Evolutionary conservation across 2,888 invertebrate species (phyloP).

Genomic region (Andrena bucephala): DNA sequence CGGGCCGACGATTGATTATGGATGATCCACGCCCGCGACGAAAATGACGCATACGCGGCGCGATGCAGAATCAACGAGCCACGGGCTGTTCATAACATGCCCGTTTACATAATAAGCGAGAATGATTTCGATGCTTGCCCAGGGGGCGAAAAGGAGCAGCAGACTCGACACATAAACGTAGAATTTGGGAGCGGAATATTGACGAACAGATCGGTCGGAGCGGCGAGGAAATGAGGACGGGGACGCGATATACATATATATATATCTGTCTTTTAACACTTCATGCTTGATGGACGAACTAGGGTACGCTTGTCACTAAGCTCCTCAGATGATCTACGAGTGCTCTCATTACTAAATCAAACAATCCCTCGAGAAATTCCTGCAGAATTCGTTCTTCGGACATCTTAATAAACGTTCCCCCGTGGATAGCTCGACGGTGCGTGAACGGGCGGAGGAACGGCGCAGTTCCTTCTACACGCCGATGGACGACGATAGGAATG

Average conservation of each 20-base stretch:
- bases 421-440: slow-evolving; percentile 2
- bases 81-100: slow-evolving; percentile 17
- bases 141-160: background rate
- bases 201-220: background rate
- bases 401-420: slow-evolving; percentile 11
- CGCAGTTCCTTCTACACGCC: slow-evolving; percentile 4
- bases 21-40: background rate
- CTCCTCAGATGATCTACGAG: background rate
- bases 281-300: background rate
- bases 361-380: background rate
- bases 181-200: background rate
- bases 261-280: slow-evolving; percentile 3
- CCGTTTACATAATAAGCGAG: slow-evolving; percentile 27
- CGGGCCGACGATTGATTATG: background rate
- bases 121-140: background rate
- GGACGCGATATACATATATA: background rate
- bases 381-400: background rate
- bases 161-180: background rate
- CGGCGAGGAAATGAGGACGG: slow-evolving; percentile 11
- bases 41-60: slow-evolving; percentile 8
- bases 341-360: background rate
- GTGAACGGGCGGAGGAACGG: background rate
- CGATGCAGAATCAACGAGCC: slow-evolving; percentile 21
- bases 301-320: background rate
- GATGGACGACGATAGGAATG: slow-evolving; percentile 38